Conservation (phyloP, 2,888 invertebrate species). For the Drosophila mettleri region DNA sequence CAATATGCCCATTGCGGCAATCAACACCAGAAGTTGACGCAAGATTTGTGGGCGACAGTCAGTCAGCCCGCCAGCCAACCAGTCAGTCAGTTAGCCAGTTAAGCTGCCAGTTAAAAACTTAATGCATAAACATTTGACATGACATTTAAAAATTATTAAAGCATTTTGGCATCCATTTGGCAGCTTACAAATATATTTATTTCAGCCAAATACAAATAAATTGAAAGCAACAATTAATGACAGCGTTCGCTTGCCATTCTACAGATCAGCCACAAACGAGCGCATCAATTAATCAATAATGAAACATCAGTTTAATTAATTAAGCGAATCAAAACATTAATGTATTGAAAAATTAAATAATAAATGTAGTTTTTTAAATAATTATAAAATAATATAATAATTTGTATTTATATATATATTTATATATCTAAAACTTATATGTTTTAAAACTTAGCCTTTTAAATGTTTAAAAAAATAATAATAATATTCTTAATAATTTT, state of each 20-base stretch:
- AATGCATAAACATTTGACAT: constrained; percentile 58
- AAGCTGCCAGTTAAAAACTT: constrained; percentile 38
- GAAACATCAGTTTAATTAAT: constrained; percentile 26
- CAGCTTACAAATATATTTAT: constrained; percentile 23
- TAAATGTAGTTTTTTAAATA: not conserved
- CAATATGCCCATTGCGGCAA: constrained; percentile 69
- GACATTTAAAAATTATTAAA: constrained; percentile 59
- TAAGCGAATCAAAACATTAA: constrained; percentile 13
- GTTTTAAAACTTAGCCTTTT: no score
- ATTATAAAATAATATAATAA: not conserved
- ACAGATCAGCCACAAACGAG: constrained; percentile 22
- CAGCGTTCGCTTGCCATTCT: constrained; percentile 5
- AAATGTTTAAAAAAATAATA: no score
- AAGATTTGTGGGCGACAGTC: constrained; percentile 65
- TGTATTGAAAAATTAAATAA: no score
- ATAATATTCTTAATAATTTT: no score
- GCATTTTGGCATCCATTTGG: constrained; percentile 48
- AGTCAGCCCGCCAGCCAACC: constrained; percentile 15
- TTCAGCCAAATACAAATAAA: constrained; percentile 5
- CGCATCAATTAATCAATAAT: constrained; percentile 41
- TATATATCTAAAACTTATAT: no score
- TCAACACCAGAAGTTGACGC: constrained; percentile 73
- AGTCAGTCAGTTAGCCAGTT: constrained; percentile 17
- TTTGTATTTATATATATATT: no score
- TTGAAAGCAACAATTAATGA: constrained; percentile 28